Base-by-base conservation (phyloP, 2,797 vertebrate genomes). In the Dendrocincla tyrannina region DNA sequence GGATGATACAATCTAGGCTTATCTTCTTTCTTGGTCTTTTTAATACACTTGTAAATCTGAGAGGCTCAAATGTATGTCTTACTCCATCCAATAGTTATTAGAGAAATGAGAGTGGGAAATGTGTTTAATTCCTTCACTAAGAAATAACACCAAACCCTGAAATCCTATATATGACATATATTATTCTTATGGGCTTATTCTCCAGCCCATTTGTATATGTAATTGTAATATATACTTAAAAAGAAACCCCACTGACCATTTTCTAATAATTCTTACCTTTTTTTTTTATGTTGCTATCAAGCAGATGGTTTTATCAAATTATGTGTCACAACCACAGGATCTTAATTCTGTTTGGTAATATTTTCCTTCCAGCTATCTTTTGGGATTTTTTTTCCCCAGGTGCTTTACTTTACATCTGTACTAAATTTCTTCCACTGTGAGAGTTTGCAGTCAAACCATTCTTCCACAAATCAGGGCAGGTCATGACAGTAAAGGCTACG, bases 321-420 rank as follows among this genome's bases (percentile, higher is more conserved):
- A 4, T 3, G 1, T 50, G 12, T 47, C 49, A 60, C 17, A 70
- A 32, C 20, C 12, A 20, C 3, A 9, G 13, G 19, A n/a, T 70
- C 41, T 82, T 73, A 35, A 24, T 88, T 14, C 10, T 59, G 15
- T 42, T 42, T 32, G 23, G 3, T 35, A 95, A 52, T 4, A 13
- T 56, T 63, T 76, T 70, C 68, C 28, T 77, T 44, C 16, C 32
- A 75, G 23, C 1, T 59, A 10, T 44, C 25, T 39, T 87, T 42
- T 33, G 25, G 1, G 22, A 0, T 1, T 6, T 74, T 70, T 33
- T 1, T 11, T 20, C 12, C 24, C 19, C 14, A 30, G 11, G 5
- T 53, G 10, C 20, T 27, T 7, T 58, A 16, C 18, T 83, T 73
- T 44, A 33, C 27, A 56, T 60, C 52, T 68, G 13, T 53, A 60